A percentile compares a stretch with the other conserved stretches of the same genome.
Conservation (phyloP, 2,113 vertebrate genomes). For the Chiloscyllium plagiosum region DNA sequence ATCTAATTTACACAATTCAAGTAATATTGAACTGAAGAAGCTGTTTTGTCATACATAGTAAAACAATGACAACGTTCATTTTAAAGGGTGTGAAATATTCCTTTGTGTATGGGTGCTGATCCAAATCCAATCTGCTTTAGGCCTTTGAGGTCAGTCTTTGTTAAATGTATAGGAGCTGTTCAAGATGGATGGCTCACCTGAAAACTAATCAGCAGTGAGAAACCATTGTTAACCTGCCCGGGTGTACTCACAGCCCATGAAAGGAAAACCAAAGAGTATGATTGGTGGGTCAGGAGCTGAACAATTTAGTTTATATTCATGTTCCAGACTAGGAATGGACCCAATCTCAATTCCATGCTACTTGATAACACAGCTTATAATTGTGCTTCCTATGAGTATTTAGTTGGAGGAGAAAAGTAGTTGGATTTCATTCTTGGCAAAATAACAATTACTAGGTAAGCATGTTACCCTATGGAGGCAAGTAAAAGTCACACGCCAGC, state of each 20-base stretch:
- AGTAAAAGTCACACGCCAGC: neutral
- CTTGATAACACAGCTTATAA: neutral
- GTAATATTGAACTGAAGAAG: neutral
- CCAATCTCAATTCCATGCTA: neutral
- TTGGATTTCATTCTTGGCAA: conserved; percentile 8
- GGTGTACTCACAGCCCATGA: neutral
- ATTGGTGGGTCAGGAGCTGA: neutral
- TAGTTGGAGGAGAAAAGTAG: neutral
- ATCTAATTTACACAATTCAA: neutral
- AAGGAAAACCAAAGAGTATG: neutral
- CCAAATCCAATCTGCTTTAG: neutral
- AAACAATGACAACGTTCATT: neutral
- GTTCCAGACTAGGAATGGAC: neutral
- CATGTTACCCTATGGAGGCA: neutral
- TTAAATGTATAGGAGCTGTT: neutral
- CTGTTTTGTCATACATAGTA: too few relatives aligned
- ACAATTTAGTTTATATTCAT: neutral
- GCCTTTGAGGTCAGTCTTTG: neutral
- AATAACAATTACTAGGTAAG: neutral
- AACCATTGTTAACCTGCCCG: neutral
- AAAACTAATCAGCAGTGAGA: neutral
- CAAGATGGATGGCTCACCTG: neutral
- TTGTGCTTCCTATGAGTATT: neutral
- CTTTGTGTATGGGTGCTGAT: neutral
- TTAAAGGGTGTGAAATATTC: neutral